These are phyloP conservation scores for Silvanus unidentatus DNA, from an alignment of 2,888 invertebrate genomes.

Conservation along the genomic window DNA sequence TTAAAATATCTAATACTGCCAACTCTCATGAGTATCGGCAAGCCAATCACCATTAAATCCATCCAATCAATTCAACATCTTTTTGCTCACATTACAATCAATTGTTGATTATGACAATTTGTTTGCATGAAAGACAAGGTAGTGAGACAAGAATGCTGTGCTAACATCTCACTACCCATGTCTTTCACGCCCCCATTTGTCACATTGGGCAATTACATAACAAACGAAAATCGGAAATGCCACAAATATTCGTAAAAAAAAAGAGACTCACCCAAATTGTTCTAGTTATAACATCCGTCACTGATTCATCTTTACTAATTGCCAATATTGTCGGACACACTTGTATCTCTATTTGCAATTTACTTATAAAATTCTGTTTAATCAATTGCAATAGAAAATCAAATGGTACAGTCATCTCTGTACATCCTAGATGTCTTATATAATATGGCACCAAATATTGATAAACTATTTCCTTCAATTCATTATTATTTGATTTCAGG, in stretches of 20 bases:
- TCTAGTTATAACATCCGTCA: slow-evolving; percentile 51
- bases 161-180: slow-evolving; percentile 97
- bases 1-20: slow-evolving; percentile 68
- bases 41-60: slow-evolving; percentile 22
- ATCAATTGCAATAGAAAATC: slow-evolving; percentile 57
- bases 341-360: slow-evolving; percentile 56
- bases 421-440: slow-evolving; percentile 55
- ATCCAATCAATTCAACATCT: no score
- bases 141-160: slow-evolving; percentile 73
- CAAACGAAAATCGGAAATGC: no score
- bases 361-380: slow-evolving; percentile 57
- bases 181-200: slow-evolving; percentile 75
- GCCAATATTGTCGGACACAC: slow-evolving; percentile 60
- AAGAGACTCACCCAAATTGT: slow-evolving; percentile 55
- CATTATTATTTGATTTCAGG: background rate
- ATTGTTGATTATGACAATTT: slow-evolving; percentile 16
- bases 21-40: slow-evolving; percentile 44
- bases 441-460: slow-evolving; percentile 58
- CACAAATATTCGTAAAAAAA: background rate
- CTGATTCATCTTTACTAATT: slow-evolving; percentile 49
- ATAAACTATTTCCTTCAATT: slow-evolving; percentile 49
- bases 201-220: no score
- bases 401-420: slow-evolving; percentile 60
- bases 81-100: no score
- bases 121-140: slow-evolving; percentile 97